Evolutionary conservation across 2,888 invertebrate species (phyloP).

Genomic region (Tortrix viridana): DNA sequence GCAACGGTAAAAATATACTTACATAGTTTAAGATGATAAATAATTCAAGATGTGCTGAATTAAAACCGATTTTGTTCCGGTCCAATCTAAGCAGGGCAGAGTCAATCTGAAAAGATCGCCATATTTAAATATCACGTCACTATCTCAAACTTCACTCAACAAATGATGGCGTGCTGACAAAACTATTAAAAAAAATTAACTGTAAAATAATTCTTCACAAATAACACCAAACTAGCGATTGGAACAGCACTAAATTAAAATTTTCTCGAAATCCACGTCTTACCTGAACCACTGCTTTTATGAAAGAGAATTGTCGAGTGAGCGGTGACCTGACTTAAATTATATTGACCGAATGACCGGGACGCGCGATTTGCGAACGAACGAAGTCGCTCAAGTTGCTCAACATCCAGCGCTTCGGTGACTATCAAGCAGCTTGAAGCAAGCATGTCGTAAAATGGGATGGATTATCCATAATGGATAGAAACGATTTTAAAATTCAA

Average conservation of each 20-base stretch:
- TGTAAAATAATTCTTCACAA: too few species aligned
- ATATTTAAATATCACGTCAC: constrained; percentile 13
- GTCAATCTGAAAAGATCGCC: constrained; percentile 59
- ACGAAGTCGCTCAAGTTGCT: too few species aligned
- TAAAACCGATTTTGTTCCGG: constrained; percentile 51
- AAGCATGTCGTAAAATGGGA: too few species aligned
- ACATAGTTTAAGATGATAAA: constrained; percentile 59
- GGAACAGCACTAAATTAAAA: too few species aligned
- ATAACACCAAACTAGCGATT: too few species aligned
- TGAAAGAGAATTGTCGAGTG: constrained; percentile 54
- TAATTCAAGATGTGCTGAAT: constrained; percentile 59
- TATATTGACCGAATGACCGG: constrained; percentile 11
- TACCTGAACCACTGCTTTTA: constrained; percentile 77
- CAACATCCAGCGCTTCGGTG: too few species aligned
- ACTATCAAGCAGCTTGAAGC: too few species aligned
- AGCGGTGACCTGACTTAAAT: constrained; percentile 38
- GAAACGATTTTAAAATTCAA: too few species aligned
- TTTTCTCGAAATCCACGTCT: constrained; percentile 53
- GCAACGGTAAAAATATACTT: constrained; percentile 52
- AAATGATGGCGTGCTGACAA: neutral
- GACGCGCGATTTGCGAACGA: too few species aligned
- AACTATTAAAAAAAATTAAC: neutral
- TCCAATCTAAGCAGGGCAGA: constrained; percentile 73
- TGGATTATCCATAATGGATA: too few species aligned
- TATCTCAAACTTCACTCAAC: neutral